phyloP scores from a whole-genome alignment of 2,888 invertebrate genomes.

The Strigamia transsilvanica region DNA sequence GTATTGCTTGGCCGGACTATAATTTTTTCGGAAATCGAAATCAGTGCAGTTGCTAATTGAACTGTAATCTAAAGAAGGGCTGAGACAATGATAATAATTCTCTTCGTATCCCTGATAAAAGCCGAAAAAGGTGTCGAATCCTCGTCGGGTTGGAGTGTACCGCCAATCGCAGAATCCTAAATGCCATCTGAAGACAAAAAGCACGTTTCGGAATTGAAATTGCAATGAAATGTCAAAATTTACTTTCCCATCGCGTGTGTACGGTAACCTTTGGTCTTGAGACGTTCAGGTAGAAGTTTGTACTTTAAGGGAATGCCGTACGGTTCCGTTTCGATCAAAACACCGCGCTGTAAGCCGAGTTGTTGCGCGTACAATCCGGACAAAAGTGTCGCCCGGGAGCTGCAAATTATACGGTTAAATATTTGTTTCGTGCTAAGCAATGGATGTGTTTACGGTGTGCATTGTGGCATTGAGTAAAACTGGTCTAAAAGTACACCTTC shows the following conservation, averaged over 20 bases:
- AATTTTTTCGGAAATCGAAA: no score
- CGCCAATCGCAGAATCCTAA: not conserved
- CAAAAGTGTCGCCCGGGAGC: not conserved
- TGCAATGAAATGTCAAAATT: no score
- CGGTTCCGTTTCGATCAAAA: not conserved
- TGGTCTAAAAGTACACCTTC: not conserved
- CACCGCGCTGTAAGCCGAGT: not conserved
- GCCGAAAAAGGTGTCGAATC: constrained; percentile 29
- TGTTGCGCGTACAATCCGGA: not conserved
- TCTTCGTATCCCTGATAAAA: constrained; percentile 13
- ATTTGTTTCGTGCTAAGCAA: no score
- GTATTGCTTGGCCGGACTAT: no score
- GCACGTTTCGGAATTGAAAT: not conserved
- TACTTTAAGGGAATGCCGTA: not conserved
- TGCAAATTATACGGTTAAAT: not conserved
- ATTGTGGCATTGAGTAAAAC: not conserved
- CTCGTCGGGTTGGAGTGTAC: constrained; percentile 4
- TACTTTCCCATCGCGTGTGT: not conserved
- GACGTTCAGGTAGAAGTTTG: not conserved
- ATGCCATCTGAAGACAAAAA: constrained; percentile 43
- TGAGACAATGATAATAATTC: not conserved
- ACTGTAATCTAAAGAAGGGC: no score
- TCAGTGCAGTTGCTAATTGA: no score
- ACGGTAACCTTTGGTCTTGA: not conserved
- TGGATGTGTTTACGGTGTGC: not conserved